Evolutionary conservation across 1,140 invertebrate genomes (phyloP), one percentile per base, ranked within the genome.

Genomic region (Zaprionus taronus): DNA sequence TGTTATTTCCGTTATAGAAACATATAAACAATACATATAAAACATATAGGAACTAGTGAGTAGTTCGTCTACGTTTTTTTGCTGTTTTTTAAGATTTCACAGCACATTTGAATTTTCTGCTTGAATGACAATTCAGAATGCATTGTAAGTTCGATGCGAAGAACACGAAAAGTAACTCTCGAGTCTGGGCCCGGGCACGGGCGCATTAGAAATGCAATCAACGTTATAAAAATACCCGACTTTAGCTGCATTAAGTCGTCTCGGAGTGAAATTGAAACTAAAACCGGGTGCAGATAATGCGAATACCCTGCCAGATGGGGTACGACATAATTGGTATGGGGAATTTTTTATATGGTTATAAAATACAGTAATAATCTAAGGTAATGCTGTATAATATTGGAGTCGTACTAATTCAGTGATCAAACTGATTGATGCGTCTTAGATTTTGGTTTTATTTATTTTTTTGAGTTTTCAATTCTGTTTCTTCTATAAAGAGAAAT

Each of bases 91-190:
- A 9, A 64, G 41, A 57, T 56, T 64, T 71, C 69, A 34, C 69
- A 71, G 20, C 47, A 41, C 5, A 64, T 72, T 58, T 67, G 24
- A 36, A 67, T 53, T 72, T 72, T 72, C 55, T 55, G 71, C 64
- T 68, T 73, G 44, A 73, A 73, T 73, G 64, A 34, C 71, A 73
- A 61, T 36, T 57, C 53, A 44, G 53, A 66, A 66, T 44, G 22
- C 31, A 61, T 14, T 53, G 44, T 22, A 31, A 60, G 49, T 68
- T 65, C 15, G 61, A 49, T 57, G 11, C 56, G 41, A 17, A 36
- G 26, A 44, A 7, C 28, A 60, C 41, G 44, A 28, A 28, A 56
- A 67, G 20, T 26, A 41, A 38, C n/a, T 17, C 26, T 49, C 5
- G 15, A n/a, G 15, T 17, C 41, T 17, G n/a, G 26, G 26, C 17